These are phyloP conservation scores for Drosophila limbata DNA, from an alignment of 2,888 invertebrate genomes.

Conservation along the genomic window DNA sequence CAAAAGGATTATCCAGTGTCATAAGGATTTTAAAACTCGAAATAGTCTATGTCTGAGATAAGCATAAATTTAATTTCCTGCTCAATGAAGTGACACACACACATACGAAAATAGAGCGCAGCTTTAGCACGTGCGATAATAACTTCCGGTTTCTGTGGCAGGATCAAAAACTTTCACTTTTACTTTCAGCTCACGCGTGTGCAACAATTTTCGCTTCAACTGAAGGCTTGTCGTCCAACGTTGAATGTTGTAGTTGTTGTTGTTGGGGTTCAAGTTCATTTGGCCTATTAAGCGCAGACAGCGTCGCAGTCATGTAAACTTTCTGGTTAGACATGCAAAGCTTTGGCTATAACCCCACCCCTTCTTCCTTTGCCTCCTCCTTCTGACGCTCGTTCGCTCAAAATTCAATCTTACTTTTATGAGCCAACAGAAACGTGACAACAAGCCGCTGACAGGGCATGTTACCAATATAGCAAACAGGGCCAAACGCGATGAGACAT, in stretches of 20 bases:
- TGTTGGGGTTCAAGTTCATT: conserved; percentile 69
- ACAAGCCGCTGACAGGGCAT: conserved; percentile 67
- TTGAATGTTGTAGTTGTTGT: background rate
- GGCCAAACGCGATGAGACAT: conserved; percentile 7
- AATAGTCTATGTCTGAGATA: conserved; percentile 28
- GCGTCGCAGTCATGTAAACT: conserved; percentile 57
- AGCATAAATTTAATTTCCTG: conserved; percentile 59
- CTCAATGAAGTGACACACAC: conserved; percentile 32
- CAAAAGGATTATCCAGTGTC: background rate
- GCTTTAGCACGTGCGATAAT: conserved; percentile 56
- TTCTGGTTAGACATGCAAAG: conserved; percentile 65
- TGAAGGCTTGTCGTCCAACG: conserved; percentile 38
- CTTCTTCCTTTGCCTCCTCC: too few relatives aligned
- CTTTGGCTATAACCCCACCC: conserved; percentile 14
- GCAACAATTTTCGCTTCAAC: conserved; percentile 52
- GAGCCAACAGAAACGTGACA: conserved; percentile 76
- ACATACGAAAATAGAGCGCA: conserved; percentile 7
- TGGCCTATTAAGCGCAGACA: conserved; percentile 74
- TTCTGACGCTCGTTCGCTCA: conserved; percentile 57
- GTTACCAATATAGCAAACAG: conserved; percentile 40
- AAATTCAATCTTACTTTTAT: conserved; percentile 80
- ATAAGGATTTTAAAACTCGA: conserved; percentile 9
- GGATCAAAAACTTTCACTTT: conserved; percentile 62
- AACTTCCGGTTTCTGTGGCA: conserved; percentile 64
- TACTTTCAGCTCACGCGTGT: conserved; percentile 46